A percentile compares a stretch with the other conserved stretches of the same genome.
Conservation (phyloP, 1,140 invertebrate genomes). For the Nymphalis io region DNA sequence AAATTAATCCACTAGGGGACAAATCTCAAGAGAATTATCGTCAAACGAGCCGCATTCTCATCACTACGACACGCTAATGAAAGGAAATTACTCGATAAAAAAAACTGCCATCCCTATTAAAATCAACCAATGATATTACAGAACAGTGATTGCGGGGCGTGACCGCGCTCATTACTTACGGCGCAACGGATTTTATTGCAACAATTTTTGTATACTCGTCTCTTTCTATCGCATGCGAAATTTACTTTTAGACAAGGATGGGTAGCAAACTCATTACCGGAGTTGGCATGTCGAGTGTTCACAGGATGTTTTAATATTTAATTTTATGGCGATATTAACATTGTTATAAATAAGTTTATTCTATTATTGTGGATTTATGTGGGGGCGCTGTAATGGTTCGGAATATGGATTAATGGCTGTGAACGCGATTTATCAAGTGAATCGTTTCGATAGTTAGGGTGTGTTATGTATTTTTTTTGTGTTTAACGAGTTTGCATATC, state of each 20-base stretch:
- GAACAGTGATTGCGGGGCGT: conserved; percentile 69
- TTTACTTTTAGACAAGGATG: conserved; percentile 40
- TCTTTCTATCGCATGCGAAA: conserved; percentile 38
- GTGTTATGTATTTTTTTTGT: conserved; percentile 26
- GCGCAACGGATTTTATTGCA: conserved; percentile 32
- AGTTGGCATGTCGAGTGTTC: conserved; percentile 37
- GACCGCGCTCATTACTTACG: conserved; percentile 67
- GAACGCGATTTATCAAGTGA: conserved; percentile 54
- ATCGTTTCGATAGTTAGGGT: conserved; percentile 40
- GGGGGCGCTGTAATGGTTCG: conserved; percentile 58
- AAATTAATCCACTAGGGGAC: conserved; percentile 8
- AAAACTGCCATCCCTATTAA: conserved; percentile 59
- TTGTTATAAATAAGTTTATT: conserved; percentile 72
- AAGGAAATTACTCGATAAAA: conserved; percentile 60
- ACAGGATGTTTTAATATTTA: conserved; percentile 75
- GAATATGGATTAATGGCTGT: conserved; percentile 53
- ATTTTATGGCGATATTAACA: conserved; percentile 70
- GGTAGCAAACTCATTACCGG: conserved; percentile 45
- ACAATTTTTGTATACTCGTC: conserved; percentile 43
- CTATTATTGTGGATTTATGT: conserved; percentile 66
- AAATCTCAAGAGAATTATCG: conserved; percentile 16
- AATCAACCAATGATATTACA: conserved; percentile 59
- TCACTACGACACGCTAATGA: conserved; percentile 52
- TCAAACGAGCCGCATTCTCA: conserved; percentile 14
- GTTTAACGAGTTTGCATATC: conserved; percentile 4